Conservation (phyloP, 2,888 invertebrate genomes). For the Uloborus plumipes region DNA sequence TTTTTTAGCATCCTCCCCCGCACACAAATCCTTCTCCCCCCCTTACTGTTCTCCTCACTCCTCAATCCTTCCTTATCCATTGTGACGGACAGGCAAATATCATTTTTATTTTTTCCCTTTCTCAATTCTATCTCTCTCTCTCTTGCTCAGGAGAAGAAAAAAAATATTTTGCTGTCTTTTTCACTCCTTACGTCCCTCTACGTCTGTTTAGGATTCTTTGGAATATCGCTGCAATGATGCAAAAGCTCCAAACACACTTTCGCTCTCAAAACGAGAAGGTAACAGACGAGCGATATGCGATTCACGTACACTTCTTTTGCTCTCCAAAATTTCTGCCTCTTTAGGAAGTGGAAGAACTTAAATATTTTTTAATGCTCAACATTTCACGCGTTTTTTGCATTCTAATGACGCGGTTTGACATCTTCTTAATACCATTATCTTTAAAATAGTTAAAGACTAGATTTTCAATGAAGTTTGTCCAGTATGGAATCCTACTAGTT, state of each 20-base stretch:
- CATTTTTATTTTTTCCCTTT: conserved; percentile 13
- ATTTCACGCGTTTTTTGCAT: no score
- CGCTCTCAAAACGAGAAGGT: conserved; percentile 1
- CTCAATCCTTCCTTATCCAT: conserved; percentile 19
- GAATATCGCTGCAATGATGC: conserved; percentile 2
- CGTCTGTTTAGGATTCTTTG: background rate
- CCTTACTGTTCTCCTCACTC: conserved; percentile 1
- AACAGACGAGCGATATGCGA: background rate
- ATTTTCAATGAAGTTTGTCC: no score
- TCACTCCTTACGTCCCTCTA: background rate
- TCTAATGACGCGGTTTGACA: no score
- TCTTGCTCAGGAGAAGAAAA: background rate
- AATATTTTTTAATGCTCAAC: no score
- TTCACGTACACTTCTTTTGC: no score
- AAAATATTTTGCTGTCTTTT: background rate
- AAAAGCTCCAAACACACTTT: background rate
- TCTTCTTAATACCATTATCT: no score
- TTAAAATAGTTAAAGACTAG: no score
- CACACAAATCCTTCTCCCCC: conserved; percentile 6
- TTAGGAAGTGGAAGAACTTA: no score
- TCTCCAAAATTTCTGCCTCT: no score
- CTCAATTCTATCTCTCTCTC: background rate
- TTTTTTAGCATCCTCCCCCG: conserved; percentile 53
- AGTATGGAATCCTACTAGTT: no score
- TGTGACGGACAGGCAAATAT: conserved; percentile 42